phyloP scores from a whole-genome alignment of 2,113 vertebrate species.

The Tachuris rubrigastra region DNA sequence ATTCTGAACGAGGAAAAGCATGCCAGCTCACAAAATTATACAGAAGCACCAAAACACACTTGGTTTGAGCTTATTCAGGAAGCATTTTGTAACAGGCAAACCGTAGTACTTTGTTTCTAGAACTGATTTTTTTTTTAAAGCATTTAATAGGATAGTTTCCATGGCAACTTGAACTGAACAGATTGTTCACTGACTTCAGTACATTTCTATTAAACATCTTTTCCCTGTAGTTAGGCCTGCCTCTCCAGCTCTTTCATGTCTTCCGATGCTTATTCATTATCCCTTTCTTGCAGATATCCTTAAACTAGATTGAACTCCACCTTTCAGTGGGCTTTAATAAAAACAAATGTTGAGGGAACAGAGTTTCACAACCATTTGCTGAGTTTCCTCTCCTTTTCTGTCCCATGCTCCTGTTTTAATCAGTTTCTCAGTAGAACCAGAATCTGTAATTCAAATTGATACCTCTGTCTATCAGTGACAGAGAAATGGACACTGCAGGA shows the following conservation, averaged over 20 bases:
- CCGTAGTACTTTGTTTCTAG: conserved; percentile 60
- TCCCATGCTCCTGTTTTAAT: neutral
- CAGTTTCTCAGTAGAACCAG: neutral
- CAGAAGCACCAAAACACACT: neutral
- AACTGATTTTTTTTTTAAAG: neutral
- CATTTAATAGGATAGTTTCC: conserved; percentile 71
- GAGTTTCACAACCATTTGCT: neutral
- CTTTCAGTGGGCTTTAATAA: neutral
- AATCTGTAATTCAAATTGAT: neutral
- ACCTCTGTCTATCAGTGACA: neutral
- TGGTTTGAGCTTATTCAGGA: conserved; percentile 9
- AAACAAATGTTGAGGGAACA: neutral
- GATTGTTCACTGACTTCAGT: conserved; percentile 68
- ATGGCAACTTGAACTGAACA: conserved; percentile 68
- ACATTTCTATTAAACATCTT: conserved; percentile 64
- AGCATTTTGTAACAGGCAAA: conserved; percentile 42
- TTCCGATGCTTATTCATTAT: neutral
- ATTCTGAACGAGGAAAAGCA: neutral
- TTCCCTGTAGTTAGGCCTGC: conserved; percentile 37
- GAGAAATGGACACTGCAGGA: neutral
- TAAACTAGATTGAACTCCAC: neutral
- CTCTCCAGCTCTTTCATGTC: conserved; percentile 9
- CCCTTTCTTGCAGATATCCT: neutral
- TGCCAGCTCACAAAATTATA: neutral
- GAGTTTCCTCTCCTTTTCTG: neutral